phyloP scores from a whole-genome alignment of 1,140 invertebrate genomes.

The Apis florea region DNA sequence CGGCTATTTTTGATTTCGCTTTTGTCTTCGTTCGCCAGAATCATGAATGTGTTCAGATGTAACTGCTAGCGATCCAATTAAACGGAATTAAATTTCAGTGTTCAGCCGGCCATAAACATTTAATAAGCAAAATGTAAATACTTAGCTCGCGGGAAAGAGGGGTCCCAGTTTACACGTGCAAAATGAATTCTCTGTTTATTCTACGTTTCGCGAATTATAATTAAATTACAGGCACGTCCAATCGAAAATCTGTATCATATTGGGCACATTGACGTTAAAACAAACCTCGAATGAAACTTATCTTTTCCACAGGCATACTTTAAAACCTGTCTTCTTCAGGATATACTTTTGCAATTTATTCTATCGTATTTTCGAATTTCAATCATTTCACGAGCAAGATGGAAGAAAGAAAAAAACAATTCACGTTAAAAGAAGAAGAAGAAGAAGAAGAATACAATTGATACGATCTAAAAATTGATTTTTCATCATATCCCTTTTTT shows the following conservation, averaged over 20 bases:
- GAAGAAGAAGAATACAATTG: not conserved
- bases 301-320: not conserved
- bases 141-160: not conserved
- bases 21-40: too few species aligned
- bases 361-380: not conserved
- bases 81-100: conserved; percentile 26
- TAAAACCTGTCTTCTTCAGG: not conserved
- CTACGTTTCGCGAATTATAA: not conserved
- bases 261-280: not conserved
- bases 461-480: not conserved
- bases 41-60: conserved; percentile 10
- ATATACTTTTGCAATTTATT: not conserved
- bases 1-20: conserved; percentile 6
- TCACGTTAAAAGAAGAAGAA: not conserved
- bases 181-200: not conserved
- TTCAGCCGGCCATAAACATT: not conserved
- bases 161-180: not conserved
- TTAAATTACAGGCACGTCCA: not conserved
- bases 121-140: conserved; percentile 32
- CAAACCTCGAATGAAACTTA: not conserved
- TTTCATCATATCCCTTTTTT: too few species aligned
- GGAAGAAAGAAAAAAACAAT: too few species aligned
- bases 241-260: not conserved
- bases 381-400: not conserved
- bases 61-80: conserved; percentile 29